phyloP scores from a whole-genome alignment of 92 coral and sea anemone species.

The Heteractis magnifica region DNA sequence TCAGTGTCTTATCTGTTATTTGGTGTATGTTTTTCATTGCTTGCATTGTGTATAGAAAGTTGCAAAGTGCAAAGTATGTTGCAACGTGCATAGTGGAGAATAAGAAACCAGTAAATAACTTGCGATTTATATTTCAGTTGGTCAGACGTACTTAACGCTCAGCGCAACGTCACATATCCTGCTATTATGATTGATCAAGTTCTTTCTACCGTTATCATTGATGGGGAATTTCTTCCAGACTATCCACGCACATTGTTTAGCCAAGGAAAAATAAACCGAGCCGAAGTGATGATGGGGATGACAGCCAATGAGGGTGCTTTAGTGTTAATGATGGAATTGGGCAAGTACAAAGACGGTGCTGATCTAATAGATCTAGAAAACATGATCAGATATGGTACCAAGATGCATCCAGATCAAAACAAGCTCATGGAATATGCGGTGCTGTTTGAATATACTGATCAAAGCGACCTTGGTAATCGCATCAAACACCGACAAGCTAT shows the following conservation, averaged over 20 bases:
- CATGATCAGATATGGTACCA: neutral
- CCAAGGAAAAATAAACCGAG: conserved; percentile 33
- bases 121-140: neutral
- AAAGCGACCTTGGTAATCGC: conserved; percentile 27
- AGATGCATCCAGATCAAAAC: conserved; percentile 7
- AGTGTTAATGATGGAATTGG: neutral
- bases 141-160: conserved; percentile 4
- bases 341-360: neutral
- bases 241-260: conserved; percentile 28
- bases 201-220: conserved; percentile 28
- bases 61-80: too few relatives aligned
- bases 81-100: too few relatives aligned
- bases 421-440: conserved; percentile 35
- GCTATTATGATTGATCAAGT: neutral
- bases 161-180: conserved; percentile 16
- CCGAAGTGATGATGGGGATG: conserved; percentile 44
- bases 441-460: conserved; percentile 42
- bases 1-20: too few relatives aligned
- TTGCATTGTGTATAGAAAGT: too few relatives aligned
- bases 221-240: conserved; percentile 55
- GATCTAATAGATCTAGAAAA: neutral
- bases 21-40: too few relatives aligned
- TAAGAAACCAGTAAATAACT: too few relatives aligned
- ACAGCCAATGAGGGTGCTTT: conserved; percentile 14
- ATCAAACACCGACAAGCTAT: conserved; percentile 24